Base-by-base conservation (phyloP, 2,888 invertebrate genomes). In the Tetragnatha montana region DNA sequence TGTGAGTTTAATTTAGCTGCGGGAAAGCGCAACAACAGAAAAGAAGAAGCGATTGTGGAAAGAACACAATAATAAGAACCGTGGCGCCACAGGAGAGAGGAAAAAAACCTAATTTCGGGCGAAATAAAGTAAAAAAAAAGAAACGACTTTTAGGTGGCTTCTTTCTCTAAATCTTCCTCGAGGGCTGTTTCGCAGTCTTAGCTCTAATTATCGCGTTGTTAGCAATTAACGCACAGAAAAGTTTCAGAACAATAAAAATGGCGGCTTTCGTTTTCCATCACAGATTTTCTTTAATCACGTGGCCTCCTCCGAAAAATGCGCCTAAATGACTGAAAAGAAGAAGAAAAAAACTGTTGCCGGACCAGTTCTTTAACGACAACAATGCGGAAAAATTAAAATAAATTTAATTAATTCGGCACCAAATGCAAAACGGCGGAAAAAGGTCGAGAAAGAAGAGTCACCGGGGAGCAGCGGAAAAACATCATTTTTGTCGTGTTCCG, bases 331-430 rank as follows among this genome's bases (percentile, higher is more conserved):
- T 22, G 50, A 6, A 73, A 73, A 78, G 71, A 85, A 70, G 75
- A 22, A 8, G 17, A 35, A 47, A 19, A 50, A 78, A 50, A 12
- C 7, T 50, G 35, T 50, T 71, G 50, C 49, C 17, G 21, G 71
- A 71, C n/a, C 17, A 14, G n/a, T 73, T 80, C 73, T 80, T 86
- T 86, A 86, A 86, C 79, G 86, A 80, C 73, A 86, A 51, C 76
- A 51, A 74, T 80, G 86, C 22, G 68, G 49, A 51, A 80, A 83
- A 86, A 86, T 86, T 86, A 80, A 86, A 86, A 86, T 86, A 80
- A 80, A 86, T 73, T 86, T 80, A 86, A 86, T 86, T 86, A 86
- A 80, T 80, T 86, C 60, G 79, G 71, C 73, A 60, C 86, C 19
- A 74, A 79, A 86, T 80, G 71, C 76, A 76, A 47, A 75, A 68